phyloP scores from a whole-genome alignment of 1,140 invertebrate genomes.

The Zophobas morio region DNA sequence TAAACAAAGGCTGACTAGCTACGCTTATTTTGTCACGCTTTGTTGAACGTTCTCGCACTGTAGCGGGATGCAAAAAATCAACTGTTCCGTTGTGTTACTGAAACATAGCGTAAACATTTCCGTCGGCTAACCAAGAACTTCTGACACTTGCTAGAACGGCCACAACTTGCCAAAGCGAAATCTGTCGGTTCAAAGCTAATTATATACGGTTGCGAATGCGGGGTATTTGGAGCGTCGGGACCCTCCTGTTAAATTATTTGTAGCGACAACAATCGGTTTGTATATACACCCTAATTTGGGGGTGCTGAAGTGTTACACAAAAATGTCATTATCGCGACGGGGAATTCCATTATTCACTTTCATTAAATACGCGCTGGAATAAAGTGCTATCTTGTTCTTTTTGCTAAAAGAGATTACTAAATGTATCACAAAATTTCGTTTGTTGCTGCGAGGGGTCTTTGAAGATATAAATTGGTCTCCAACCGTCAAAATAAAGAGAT shows the following conservation, averaged over 20 bases:
- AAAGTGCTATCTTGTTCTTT: no score
- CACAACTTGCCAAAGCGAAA: neutral
- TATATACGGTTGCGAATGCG: neutral
- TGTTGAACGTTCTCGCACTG: neutral
- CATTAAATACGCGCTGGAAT: no score
- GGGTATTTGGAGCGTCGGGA: conserved; percentile 1
- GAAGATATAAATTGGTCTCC: no score
- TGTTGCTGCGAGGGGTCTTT: no score
- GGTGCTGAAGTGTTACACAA: no score
- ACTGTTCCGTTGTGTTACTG: conserved; percentile 6
- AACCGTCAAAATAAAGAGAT: no score
- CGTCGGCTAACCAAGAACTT: conserved; percentile 5
- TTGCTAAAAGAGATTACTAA: no score
- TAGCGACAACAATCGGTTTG: conserved; percentile 4
- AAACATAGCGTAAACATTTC: conserved; percentile 12
- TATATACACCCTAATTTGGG: no score
- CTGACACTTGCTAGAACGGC: conserved; percentile 20
- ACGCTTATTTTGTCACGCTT: conserved; percentile 2
- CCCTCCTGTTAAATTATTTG: conserved; percentile 9
- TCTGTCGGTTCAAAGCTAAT: conserved; percentile 10
- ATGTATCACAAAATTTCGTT: no score
- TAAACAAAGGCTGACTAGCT: conserved; percentile 4
- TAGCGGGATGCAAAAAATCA: neutral
- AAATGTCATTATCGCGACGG: no score
- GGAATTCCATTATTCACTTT: no score